Conservation (phyloP, 2,113 vertebrate genomes). For the Oreochromis niloticus region DNA sequence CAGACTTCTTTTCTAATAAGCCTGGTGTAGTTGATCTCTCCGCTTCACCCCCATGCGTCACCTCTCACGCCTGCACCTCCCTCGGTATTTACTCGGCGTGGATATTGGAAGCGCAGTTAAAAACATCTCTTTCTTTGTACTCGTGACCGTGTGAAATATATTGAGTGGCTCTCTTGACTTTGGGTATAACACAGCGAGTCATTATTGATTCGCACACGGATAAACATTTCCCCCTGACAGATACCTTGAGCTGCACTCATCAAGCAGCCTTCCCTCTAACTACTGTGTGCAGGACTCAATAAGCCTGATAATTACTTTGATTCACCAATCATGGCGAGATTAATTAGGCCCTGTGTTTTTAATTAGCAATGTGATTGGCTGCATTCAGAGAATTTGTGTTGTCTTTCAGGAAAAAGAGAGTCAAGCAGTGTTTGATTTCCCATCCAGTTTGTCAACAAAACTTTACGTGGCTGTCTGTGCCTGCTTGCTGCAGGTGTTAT, state of each 20-base stretch:
- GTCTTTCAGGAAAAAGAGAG: constrained; percentile 16
- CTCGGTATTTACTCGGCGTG: constrained; percentile 20
- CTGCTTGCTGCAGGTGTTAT: background rate
- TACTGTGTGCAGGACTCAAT: constrained; percentile 50
- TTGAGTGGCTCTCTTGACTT: constrained; percentile 62
- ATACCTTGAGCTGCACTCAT: constrained; percentile 55
- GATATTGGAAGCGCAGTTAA: constrained; percentile 43
- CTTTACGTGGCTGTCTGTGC: background rate
- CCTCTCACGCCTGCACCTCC: constrained; percentile 10
- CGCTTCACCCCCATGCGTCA: constrained; percentile 9
- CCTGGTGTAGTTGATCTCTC: constrained; percentile 18
- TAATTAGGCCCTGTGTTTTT: constrained; percentile 52
- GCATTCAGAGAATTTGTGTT: constrained; percentile 50
- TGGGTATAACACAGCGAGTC: constrained; percentile 45
- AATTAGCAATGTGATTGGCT: constrained; percentile 58
- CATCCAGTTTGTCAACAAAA: background rate
- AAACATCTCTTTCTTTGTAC: constrained; percentile 32
- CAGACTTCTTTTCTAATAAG: constrained; percentile 49
- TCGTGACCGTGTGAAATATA: constrained; percentile 26
- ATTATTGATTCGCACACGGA: constrained; percentile 60
- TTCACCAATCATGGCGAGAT: constrained; percentile 59
- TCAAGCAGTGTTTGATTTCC: constrained; percentile 13
- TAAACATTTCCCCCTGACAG: constrained; percentile 66
- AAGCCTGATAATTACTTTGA: constrained; percentile 68
- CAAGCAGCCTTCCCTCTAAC: constrained; percentile 42